Conservation (phyloP, 2,113 vertebrate species). For the Emydocephalus ijimae region DNA sequence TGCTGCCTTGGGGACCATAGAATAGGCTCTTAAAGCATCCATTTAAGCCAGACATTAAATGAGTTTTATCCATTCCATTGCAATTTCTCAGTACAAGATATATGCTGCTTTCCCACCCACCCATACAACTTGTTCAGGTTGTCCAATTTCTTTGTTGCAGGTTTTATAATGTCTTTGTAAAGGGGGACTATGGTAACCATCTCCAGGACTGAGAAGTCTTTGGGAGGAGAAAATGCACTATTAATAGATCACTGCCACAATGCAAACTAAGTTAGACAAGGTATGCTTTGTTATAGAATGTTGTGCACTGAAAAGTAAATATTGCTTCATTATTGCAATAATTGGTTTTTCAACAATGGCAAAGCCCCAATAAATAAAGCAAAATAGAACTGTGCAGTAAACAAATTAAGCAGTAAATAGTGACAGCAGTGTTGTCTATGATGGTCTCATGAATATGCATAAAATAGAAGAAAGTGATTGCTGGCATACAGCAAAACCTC, state of each 20-base stretch:
- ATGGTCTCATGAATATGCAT: constrained; percentile 58
- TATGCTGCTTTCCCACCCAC: background rate
- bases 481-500: constrained; percentile 28
- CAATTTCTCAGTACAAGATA: background rate
- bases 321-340: background rate
- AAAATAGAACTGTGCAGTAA: constrained; percentile 35
- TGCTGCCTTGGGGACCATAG: background rate
- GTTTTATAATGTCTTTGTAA: background rate
- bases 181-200: background rate
- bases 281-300: constrained; percentile 11
- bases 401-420: constrained; percentile 48
- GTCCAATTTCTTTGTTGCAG: background rate
- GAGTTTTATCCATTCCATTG: background rate
- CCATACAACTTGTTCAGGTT: background rate
- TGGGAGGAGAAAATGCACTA: background rate
- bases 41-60: background rate
- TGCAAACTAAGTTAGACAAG: background rate
- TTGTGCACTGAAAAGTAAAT: background rate
- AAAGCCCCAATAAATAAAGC: constrained; percentile 32
- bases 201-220: background rate
- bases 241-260: constrained; percentile 1
- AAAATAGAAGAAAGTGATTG: constrained; percentile 30
- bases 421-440: constrained; percentile 18
- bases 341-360: constrained; percentile 1
- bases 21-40: background rate